phyloP scores from a whole-genome alignment of 2,888 invertebrate genomes.

The Brachypalpus laphriformis region DNA sequence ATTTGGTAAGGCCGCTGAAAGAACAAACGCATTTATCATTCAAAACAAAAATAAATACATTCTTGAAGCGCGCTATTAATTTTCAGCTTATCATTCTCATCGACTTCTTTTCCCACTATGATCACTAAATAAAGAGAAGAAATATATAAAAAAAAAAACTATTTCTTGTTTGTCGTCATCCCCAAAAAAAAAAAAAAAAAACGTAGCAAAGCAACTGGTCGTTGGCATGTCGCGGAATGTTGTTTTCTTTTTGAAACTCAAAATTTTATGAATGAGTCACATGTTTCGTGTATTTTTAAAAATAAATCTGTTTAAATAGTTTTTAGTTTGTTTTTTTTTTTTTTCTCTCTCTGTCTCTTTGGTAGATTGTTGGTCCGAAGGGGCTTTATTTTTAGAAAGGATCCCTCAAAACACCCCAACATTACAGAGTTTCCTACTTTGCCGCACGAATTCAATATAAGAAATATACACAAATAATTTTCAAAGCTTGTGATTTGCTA shows the following conservation, averaged over 20 bases:
- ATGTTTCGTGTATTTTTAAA: slow-evolving; percentile 58
- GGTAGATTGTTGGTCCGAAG: not conserved
- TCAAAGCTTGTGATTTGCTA: slow-evolving; percentile 20
- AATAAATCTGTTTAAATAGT: slow-evolving; percentile 56
- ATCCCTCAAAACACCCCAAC: slow-evolving; percentile 22
- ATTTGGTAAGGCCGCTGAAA: slow-evolving; percentile 9
- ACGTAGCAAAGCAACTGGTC: slow-evolving; percentile 57
- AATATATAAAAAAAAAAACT: slow-evolving; percentile 11
- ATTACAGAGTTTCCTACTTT: slow-evolving; percentile 26
- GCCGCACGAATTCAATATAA: slow-evolving; percentile 27
- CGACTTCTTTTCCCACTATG: slow-evolving; percentile 5
- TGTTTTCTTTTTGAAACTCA: slow-evolving; percentile 53
- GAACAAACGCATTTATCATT: slow-evolving; percentile 36
- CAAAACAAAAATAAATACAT: slow-evolving; percentile 40
- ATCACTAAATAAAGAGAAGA: slow-evolving; percentile 15
- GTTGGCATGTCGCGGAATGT: slow-evolving; percentile 61
- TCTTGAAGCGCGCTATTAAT: slow-evolving; percentile 53
- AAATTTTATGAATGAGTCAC: slow-evolving; percentile 72
- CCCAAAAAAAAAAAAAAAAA: slow-evolving; percentile 36
- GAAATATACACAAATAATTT: slow-evolving; percentile 21
- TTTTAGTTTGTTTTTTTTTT: slow-evolving; percentile 6
- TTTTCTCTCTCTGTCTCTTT: not conserved
- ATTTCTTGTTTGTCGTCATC: slow-evolving; percentile 56
- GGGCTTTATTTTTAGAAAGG: slow-evolving; percentile 51
- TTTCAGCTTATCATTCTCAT: slow-evolving; percentile 61